Conservation (phyloP, 2,888 invertebrate species). For the Lepidocyrtoides sp. region DNA sequence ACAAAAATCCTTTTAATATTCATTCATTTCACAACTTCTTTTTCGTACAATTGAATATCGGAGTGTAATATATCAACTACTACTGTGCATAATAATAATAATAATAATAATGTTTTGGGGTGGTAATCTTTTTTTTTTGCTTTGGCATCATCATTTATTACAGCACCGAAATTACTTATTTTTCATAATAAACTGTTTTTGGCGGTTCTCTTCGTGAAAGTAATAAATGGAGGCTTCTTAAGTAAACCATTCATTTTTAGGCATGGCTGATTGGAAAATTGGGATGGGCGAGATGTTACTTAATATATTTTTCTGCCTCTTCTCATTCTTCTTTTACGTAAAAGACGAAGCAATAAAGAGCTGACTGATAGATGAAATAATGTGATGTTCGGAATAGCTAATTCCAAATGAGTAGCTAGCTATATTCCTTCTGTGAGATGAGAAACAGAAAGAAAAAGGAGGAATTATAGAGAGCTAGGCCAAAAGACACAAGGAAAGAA, state of each 20-base stretch:
- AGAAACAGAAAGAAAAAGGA: slow-evolving; percentile 39
- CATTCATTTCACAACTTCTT: slow-evolving; percentile 1
- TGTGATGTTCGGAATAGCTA: slow-evolving; percentile 77
- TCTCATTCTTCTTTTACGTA: slow-evolving; percentile 23
- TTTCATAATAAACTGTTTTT: slow-evolving; percentile 35
- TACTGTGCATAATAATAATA: neutral
- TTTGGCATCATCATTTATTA: neutral
- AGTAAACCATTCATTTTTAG: slow-evolving; percentile 64
- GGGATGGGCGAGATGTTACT: slow-evolving; percentile 72
- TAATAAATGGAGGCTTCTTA: slow-evolving; percentile 25
- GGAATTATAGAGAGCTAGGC: slow-evolving; percentile 32
- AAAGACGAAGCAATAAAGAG: slow-evolving; percentile 64
- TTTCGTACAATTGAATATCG: slow-evolving; percentile 4
- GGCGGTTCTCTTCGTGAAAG: neutral
- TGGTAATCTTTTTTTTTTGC: slow-evolving; percentile 19
- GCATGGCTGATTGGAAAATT: slow-evolving; percentile 72
- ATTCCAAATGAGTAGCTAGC: slow-evolving; percentile 68
- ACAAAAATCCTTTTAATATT: slow-evolving; percentile 5
- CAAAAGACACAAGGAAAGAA: neutral
- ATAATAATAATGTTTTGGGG: neutral
- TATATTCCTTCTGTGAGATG: slow-evolving; percentile 65
- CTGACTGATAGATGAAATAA: slow-evolving; percentile 75
- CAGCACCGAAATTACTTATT: slow-evolving; percentile 20
- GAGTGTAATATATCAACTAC: slow-evolving; percentile 15
- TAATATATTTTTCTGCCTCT: slow-evolving; percentile 20